Evolutionary conservation across 2,888 invertebrate genomes (phyloP), one percentile per base, ranked within the genome.

Genomic region (Siphlonurus alternatus): DNA sequence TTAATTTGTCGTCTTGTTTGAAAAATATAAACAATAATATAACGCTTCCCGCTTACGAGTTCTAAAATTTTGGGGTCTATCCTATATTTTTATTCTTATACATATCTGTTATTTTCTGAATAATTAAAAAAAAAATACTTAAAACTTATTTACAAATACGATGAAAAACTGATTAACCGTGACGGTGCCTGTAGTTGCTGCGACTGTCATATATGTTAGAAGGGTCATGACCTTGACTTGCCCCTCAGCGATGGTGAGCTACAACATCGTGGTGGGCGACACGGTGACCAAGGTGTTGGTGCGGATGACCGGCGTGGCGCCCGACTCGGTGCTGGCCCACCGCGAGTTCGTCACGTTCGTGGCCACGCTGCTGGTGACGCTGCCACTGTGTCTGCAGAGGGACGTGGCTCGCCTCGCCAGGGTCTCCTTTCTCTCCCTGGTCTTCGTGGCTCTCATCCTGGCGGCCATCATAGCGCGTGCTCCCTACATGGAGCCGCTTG

Each of bases 181-280:
- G n/a, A n/a, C n/a, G n/a, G n/a, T n/a, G n/a, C n/a, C n/a, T n/a
- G n/a, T n/a, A n/a, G n/a, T n/a, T n/a, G n/a, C n/a, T n/a, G n/a
- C n/a, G n/a, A n/a, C n/a, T n/a, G n/a, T n/a, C n/a, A n/a, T n/a
- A n/a, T n/a, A n/a, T n/a, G n/a, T n/a, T n/a, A n/a, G n/a, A n/a
- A n/a, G n/a, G n/a, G n/a, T n/a, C n/a, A n/a, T n/a, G n/a, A n/a
- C n/a, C n/a, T n/a, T n/a, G n/a, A n/a, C n/a, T n/a, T n/a, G n/a
- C n/a, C n/a, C n/a, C 15, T 38, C 38, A 89, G 90, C 89, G 7
- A 90, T 91, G 89, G 87, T 90, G 66, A 89, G 89, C 65, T 91
- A 91, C 75, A 91, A 91, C 75, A 86, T 91, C 20, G 89, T 90
- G 22, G 89, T 91, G 25, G 91, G 90, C 22, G 91, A 92, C 73